Evolutionary conservation across 1,140 invertebrate species (phyloP).

Genomic region (Tribolium castaneum): DNA sequence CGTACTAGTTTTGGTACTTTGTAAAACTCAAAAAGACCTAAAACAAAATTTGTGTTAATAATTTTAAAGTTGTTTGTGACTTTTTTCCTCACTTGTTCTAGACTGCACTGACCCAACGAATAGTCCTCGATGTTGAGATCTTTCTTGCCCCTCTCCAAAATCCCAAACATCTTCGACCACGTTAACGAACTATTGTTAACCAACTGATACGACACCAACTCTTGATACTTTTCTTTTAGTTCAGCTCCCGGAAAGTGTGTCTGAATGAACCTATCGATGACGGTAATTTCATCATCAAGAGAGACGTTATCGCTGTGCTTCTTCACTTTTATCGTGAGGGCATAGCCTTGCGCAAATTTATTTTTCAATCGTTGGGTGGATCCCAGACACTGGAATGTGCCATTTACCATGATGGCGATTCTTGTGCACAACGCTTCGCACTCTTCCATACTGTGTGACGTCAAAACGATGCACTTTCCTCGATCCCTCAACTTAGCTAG

Average conservation of each 20-base stretch:
- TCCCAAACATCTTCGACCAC: constrained; percentile 78
- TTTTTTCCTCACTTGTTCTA: constrained; percentile 75
- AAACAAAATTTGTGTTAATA: constrained; percentile 8
- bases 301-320: constrained; percentile 43
- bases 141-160: constrained; percentile 73
- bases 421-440: constrained; percentile 88
- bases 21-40: constrained; percentile 46
- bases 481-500: constrained; percentile 69
- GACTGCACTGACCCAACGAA: constrained; percentile 83
- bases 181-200: constrained; percentile 66
- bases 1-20: constrained; percentile 39
- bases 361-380: constrained; percentile 76
- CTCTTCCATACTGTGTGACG: constrained; percentile 87
- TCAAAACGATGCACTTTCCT: constrained; percentile 79
- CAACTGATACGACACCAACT: constrained; percentile 79
- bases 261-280: constrained; percentile 62
- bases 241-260: constrained; percentile 61
- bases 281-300: constrained; percentile 39
- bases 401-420: constrained; percentile 90
- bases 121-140: constrained; percentile 78
- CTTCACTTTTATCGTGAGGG: constrained; percentile 61
- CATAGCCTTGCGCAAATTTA: constrained; percentile 70
- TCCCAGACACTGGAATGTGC: constrained; percentile 78
- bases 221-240: constrained; percentile 76
- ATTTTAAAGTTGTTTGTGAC: neutral